Evolutionary conservation across 2,888 invertebrate genomes (phyloP).

Genomic region (Anoncus sp.): DNA sequence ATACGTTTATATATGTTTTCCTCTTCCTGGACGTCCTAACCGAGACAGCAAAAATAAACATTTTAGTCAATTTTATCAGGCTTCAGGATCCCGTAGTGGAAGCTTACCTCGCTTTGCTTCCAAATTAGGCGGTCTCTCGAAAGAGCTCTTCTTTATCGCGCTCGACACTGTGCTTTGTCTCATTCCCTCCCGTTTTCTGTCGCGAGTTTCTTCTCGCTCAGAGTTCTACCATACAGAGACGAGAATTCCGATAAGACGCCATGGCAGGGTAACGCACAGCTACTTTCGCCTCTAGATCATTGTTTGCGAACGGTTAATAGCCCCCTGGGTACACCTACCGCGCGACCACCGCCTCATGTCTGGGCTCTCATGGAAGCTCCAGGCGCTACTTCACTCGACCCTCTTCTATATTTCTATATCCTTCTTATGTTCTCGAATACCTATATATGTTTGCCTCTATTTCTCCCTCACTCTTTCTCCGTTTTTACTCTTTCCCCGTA

Average conservation of each 20-base stretch:
- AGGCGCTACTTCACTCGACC: constrained; percentile 48
- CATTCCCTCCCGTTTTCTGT: constrained; percentile 54
- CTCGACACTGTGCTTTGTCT: constrained; percentile 33
- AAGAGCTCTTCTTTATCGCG: constrained; percentile 66
- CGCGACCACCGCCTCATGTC: constrained; percentile 54
- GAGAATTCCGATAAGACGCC: constrained; percentile 79
- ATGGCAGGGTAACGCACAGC: constrained; percentile 70
- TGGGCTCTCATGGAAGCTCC: constrained; percentile 58
- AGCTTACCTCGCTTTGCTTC: constrained; percentile 55
- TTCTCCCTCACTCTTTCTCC: constrained; percentile 43
- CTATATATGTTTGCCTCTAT: constrained; percentile 40
- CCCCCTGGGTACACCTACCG: constrained; percentile 79
- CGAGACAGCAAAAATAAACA: constrained; percentile 45
- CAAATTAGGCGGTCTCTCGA: constrained; percentile 75
- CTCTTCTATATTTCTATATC: constrained; percentile 58
- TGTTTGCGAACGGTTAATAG: constrained; percentile 82
- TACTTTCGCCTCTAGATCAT: constrained; percentile 82
- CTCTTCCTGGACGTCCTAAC: neutral
- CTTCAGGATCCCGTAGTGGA: constrained; percentile 22
- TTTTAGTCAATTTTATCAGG: constrained; percentile 57
- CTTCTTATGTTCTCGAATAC: constrained; percentile 59
- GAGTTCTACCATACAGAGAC: constrained; percentile 67
- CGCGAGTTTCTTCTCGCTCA: constrained; percentile 57
- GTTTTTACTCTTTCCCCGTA: constrained; percentile 22
- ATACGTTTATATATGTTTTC: neutral